These are phyloP conservation scores for Physocephala rufipes DNA, from an alignment of 2,888 invertebrate species.

Conservation along the genomic window DNA sequence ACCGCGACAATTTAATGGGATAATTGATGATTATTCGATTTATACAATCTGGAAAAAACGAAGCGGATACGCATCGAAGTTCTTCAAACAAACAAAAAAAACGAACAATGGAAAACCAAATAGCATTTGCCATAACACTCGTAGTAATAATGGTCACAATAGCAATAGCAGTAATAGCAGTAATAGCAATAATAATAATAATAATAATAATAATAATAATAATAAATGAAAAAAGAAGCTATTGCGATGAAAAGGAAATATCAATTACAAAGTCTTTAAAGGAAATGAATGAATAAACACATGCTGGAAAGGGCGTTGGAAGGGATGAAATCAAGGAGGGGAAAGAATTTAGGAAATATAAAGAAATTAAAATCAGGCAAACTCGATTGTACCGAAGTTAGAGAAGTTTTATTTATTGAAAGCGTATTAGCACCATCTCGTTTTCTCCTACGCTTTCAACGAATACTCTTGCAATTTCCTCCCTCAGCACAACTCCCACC, in stretches of 20 bases:
- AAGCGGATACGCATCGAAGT: slow-evolving; percentile 23
- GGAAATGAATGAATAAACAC: slow-evolving; percentile 32
- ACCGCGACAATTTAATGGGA: slow-evolving; percentile 49
- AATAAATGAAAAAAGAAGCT: not conserved
- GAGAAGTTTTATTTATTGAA: no score
- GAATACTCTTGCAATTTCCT: no score
- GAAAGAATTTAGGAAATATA: not conserved
- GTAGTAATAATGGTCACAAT: not conserved
- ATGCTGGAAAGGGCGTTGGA: slow-evolving; percentile 20
- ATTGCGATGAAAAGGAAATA: slow-evolving; percentile 37
- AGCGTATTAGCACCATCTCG: no score
- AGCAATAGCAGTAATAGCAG: not conserved
- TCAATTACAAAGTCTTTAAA: slow-evolving; percentile 45
- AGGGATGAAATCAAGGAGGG: not conserved
- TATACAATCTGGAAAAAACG: not conserved
- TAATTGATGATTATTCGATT: slow-evolving; percentile 39
- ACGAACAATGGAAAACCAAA: slow-evolving; percentile 6
- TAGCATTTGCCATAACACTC: not conserved
- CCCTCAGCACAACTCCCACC: no score
- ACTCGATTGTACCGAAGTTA: no score
- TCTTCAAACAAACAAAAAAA: not conserved
- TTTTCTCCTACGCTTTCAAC: no score
- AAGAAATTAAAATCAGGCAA: no score
- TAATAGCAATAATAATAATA: not conserved
- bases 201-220: slow-evolving; percentile 1